Conservation (phyloP, 2,888 invertebrate genomes). For the Syrphus vitripennis region DNA sequence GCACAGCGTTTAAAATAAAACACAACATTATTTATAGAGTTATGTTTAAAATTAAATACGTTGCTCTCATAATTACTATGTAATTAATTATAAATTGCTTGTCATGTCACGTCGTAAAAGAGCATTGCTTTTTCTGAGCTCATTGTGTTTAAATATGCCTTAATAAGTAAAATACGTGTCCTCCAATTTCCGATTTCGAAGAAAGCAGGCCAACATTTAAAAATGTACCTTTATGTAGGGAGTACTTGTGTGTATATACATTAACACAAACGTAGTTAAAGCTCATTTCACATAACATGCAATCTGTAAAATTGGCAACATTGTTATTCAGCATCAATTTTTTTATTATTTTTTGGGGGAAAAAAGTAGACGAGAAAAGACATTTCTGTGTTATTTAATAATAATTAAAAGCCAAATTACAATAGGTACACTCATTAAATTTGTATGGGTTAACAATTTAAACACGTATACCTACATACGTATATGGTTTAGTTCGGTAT, state of each 20-base stretch:
- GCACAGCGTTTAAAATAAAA: not conserved
- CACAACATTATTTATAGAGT: not conserved
- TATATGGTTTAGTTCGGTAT: no score
- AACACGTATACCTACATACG: no score
- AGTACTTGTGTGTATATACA: no score
- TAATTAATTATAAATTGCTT: not conserved
- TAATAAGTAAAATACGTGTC: conserved; percentile 59
- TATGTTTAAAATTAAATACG: not conserved
- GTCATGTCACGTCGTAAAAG: not conserved
- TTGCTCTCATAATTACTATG: not conserved
- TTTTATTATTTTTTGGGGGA: not conserved
- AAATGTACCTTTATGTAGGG: not conserved
- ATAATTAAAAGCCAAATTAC: not conserved
- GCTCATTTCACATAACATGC: not conserved
- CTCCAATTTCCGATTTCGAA: not conserved
- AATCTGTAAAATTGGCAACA: conserved; percentile 1
- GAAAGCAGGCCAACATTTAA: not conserved
- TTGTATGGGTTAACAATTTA: no score
- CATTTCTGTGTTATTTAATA: not conserved
- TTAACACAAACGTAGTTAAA: no score
- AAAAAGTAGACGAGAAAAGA: not conserved
- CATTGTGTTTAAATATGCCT: conserved; percentile 29
- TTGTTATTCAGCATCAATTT: not conserved
- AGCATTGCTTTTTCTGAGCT: not conserved
- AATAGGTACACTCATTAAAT: not conserved